Evolutionary conservation across 1,140 invertebrate species (phyloP).

Genomic region (Hestina assimilis): DNA sequence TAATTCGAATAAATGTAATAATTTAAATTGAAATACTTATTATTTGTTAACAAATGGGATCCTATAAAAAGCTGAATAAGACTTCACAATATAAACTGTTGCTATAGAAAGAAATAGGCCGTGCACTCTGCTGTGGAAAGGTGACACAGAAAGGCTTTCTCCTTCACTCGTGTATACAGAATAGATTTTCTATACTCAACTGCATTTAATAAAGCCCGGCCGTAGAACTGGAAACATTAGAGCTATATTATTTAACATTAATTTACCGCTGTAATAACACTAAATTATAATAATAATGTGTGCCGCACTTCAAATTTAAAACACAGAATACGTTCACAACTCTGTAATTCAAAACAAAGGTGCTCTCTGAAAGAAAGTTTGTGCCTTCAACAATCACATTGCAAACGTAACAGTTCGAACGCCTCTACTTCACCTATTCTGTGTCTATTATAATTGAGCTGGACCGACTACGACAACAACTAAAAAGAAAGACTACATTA

Average conservation of each 20-base stretch:
- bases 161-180: slow-evolving; percentile 21
- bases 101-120: slow-evolving; percentile 53
- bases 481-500: too few species aligned
- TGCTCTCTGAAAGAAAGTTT: too few species aligned
- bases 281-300: neutral
- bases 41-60: slow-evolving; percentile 24
- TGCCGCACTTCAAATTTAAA: neutral
- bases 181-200: slow-evolving; percentile 12
- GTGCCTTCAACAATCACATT: too few species aligned
- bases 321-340: too few species aligned
- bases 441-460: too few species aligned
- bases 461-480: too few species aligned
- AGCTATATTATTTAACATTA: neutral
- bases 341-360: too few species aligned
- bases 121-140: slow-evolving; percentile 37
- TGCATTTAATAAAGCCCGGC: slow-evolving; percentile 6
- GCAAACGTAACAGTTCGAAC: too few species aligned
- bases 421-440: too few species aligned
- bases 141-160: slow-evolving; percentile 60
- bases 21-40: slow-evolving; percentile 17
- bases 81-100: slow-evolving; percentile 46
- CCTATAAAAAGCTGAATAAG: slow-evolving; percentile 21
- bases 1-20: slow-evolving; percentile 71
- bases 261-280: neutral
- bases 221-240: neutral